Conservation (phyloP, 1,140 invertebrate genomes). For the Trigoniulus corallinus region DNA sequence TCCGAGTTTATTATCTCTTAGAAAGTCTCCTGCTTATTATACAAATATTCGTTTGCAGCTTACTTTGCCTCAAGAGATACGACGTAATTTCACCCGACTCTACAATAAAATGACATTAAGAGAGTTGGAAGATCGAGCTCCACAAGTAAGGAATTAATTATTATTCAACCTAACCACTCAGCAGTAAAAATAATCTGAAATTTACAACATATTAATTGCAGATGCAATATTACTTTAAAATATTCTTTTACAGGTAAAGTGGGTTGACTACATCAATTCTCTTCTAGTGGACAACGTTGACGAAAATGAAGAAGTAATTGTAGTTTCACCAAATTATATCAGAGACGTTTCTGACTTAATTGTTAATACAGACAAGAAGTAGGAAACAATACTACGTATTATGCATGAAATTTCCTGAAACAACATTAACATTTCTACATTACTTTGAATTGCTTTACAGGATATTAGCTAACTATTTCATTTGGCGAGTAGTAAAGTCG, state of each 20-base stretch:
- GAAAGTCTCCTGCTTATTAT: no score
- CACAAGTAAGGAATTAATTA: neutral
- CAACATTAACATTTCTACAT: no score
- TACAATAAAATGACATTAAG: slow-evolving; percentile 7
- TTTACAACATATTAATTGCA: slow-evolving; percentile 3
- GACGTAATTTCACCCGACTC: slow-evolving; percentile 63
- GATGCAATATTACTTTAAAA: neutral
- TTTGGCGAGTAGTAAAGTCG: slow-evolving; percentile 22
- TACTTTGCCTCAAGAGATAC: slow-evolving; percentile 71
- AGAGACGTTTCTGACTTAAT: slow-evolving; percentile 20
- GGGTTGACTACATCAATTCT: slow-evolving; percentile 19
- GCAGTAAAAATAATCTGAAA: no score
- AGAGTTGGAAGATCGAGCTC: slow-evolving; percentile 9
- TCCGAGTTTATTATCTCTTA: no score
- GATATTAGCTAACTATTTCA: slow-evolving; percentile 26
- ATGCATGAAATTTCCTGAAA: neutral
- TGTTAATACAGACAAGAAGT: slow-evolving; percentile 13
- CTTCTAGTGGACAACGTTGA: slow-evolving; percentile 10
- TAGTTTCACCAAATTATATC: slow-evolving; percentile 26
- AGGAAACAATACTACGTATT: neutral
- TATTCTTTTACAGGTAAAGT: slow-evolving; percentile 23
- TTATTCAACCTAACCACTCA: no score
- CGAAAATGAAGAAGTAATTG: slow-evolving; percentile 22
- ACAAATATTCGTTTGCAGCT: no score
- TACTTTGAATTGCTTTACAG: no score